Conservation (phyloP, 2,888 invertebrate species). For the Malthinus seriepunctatus region DNA sequence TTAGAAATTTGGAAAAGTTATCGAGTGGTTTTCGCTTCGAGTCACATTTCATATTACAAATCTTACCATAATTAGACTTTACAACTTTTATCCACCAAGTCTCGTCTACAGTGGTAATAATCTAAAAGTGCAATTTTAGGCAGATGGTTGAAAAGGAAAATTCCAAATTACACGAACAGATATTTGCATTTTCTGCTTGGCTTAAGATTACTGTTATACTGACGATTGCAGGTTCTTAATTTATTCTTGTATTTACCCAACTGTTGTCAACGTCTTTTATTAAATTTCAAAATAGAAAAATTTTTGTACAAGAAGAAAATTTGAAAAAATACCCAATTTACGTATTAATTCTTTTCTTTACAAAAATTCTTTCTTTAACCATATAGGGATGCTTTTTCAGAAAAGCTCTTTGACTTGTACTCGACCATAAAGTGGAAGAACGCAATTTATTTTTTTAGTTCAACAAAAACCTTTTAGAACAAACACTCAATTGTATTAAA, state of each 20-base stretch:
- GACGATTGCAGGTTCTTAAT: conserved; percentile 10
- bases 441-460: too few relatives aligned
- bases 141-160: conserved; percentile 4
- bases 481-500: too few relatives aligned
- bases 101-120: background rate
- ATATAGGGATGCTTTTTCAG: too few relatives aligned
- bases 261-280: conserved; percentile 5
- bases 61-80: conserved; percentile 15
- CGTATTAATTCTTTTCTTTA: too few relatives aligned
- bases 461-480: too few relatives aligned
- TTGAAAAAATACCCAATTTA: too few relatives aligned
- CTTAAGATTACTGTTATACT: background rate
- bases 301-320: too few relatives aligned
- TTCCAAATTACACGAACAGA: conserved; percentile 6
- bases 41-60: conserved; percentile 13
- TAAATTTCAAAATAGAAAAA: background rate
- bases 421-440: too few relatives aligned
- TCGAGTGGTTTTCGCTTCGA: conserved; percentile 14
- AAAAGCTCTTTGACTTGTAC: too few relatives aligned
- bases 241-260: conserved; percentile 10
- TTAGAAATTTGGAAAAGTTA: conserved; percentile 8
- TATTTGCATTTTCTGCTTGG: conserved; percentile 15
- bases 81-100: conserved; percentile 10
- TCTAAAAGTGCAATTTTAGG: conserved; percentile 8
- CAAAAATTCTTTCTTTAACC: too few relatives aligned